phyloP scores from a whole-genome alignment of 2,888 invertebrate genomes.

The Eristalis intricaria region DNA sequence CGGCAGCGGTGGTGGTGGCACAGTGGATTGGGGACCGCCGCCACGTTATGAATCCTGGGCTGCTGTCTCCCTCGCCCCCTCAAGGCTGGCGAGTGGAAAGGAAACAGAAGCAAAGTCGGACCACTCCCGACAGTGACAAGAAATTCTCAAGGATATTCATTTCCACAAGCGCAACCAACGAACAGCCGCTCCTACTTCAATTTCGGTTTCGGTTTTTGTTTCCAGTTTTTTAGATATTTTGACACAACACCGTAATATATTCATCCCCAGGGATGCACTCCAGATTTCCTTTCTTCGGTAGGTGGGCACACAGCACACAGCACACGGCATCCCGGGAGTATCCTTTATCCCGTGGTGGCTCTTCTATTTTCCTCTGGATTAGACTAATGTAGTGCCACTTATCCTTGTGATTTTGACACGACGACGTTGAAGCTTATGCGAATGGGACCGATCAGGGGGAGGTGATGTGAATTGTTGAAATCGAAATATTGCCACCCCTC shows the following conservation, averaged over 20 bases:
- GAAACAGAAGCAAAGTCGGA: conserved; percentile 50
- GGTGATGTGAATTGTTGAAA: conserved; percentile 18
- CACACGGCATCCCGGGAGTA: conserved; percentile 33
- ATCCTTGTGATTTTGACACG: conserved; percentile 67
- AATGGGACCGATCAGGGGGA: conserved; percentile 14
- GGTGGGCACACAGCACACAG: not conserved
- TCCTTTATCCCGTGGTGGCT: conserved; percentile 57
- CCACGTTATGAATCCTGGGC: conserved; percentile 57
- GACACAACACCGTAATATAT: conserved; percentile 64
- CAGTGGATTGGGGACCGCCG: not conserved
- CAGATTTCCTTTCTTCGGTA: conserved; percentile 53
- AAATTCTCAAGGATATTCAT: conserved; percentile 69
- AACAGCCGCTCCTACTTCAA: conserved; percentile 27
- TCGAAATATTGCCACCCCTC: conserved; percentile 58
- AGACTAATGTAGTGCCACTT: conserved; percentile 72
- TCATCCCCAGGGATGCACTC: conserved; percentile 68
- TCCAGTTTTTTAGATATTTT: conserved; percentile 48
- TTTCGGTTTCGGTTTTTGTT: conserved; percentile 58
- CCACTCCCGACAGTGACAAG: conserved; percentile 15
- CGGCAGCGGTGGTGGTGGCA: not conserved
- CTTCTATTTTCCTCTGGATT: conserved; percentile 60
- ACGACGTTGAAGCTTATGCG: conserved; percentile 58
- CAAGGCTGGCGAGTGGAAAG: not conserved
- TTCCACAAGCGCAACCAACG: conserved; percentile 50
- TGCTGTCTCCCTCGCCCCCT: conserved; percentile 11